phyloP scores from a whole-genome alignment of 1,140 invertebrate genomes.

The Drosophila micromelanica region DNA sequence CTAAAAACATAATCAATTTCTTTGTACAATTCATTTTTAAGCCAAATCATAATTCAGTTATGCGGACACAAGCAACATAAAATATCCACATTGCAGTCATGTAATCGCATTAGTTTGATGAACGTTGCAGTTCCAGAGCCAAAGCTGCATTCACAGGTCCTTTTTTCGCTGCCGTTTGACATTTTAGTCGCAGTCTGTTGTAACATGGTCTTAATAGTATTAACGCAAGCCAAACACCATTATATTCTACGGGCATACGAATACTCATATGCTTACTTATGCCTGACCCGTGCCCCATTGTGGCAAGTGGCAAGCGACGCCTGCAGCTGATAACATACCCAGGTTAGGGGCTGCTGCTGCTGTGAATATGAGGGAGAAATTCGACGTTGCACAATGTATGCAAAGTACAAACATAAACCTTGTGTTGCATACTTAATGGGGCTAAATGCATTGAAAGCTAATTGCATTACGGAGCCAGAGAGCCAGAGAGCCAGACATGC shows the following conservation, averaged over 20 bases:
- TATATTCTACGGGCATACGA: slow-evolving; percentile 38
- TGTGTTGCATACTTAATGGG: slow-evolving; percentile 80
- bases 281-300: neutral
- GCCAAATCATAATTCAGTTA: neutral
- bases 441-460: slow-evolving; percentile 70
- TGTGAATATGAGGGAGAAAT: slow-evolving; percentile 13
- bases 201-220: slow-evolving; percentile 78
- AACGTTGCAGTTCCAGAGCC: slow-evolving; percentile 20
- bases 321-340: too few species aligned
- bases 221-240: slow-evolving; percentile 49
- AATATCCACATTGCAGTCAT: slow-evolving; percentile 9
- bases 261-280: neutral
- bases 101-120: slow-evolving; percentile 34
- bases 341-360: neutral
- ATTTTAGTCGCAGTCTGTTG: slow-evolving; percentile 10
- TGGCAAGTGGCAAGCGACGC: slow-evolving; percentile 12
- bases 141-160: neutral
- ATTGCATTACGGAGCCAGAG: slow-evolving; percentile 64
- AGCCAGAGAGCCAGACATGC: slow-evolving; percentile 28
- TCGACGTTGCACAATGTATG: slow-evolving; percentile 72
- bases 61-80: neutral
- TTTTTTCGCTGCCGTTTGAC: neutral
- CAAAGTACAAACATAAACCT: slow-evolving; percentile 77
- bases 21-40: neutral
- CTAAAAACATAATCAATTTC: neutral